These are phyloP conservation scores for Florisuga fusca DNA, from an alignment of 2,797 vertebrate species.

Conservation along the genomic window DNA sequence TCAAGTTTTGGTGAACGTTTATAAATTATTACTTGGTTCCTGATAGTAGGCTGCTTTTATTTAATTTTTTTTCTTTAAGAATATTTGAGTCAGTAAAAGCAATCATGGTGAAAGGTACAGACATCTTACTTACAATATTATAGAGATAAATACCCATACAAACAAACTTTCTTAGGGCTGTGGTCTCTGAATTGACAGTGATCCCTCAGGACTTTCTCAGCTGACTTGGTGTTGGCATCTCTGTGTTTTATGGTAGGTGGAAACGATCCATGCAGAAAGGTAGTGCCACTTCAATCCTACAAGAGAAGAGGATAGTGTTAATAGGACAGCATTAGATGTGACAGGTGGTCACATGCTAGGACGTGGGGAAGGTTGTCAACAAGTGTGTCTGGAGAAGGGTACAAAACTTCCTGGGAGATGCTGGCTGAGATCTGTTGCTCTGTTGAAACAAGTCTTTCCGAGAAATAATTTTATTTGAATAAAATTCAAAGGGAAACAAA, in stretches of 20 bases:
- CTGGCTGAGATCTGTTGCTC: background rate
- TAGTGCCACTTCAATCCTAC: background rate
- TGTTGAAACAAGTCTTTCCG: background rate
- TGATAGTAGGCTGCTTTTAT: background rate
- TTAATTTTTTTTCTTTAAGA: conserved; percentile 33
- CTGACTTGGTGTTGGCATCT: background rate
- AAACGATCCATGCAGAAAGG: background rate
- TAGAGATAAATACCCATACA: background rate
- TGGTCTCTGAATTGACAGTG: background rate
- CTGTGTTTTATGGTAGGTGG: background rate
- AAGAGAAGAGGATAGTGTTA: background rate
- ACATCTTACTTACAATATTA: background rate
- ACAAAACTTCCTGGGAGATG: background rate
- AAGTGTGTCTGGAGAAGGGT: background rate
- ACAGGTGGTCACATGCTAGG: background rate
- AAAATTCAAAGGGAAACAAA: background rate
- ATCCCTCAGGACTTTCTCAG: background rate
- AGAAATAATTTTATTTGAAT: background rate
- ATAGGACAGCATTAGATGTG: background rate
- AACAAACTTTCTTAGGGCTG: background rate
- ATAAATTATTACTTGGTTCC: conserved; percentile 1
- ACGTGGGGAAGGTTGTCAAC: background rate
- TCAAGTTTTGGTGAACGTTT: background rate
- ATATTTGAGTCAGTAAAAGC: background rate
- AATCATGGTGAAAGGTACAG: background rate